Base-by-base conservation (phyloP, 2,113 vertebrate genomes). In the Oreotrochilus melanogaster region DNA sequence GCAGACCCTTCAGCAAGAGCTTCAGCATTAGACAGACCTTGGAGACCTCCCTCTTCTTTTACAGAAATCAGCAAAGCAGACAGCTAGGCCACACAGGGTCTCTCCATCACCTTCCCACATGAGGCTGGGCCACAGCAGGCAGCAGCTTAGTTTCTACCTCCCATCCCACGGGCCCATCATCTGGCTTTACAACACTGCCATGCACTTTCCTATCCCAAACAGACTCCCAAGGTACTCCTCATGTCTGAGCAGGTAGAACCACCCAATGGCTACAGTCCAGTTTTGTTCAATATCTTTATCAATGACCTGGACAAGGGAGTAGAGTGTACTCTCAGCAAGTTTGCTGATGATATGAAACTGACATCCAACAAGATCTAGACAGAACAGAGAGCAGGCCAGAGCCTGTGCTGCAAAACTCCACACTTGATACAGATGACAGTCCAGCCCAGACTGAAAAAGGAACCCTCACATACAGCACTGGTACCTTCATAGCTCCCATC, bases 51-150 rank as follows among this genome's bases (percentile, higher is more conserved):
- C 35, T 65, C 50, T 58, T 18, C 39, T 85, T 42, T 33, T 9
- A 1, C 60, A 81, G 14, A 75, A 42, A 72, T 10, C 23, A 57
- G 15, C 48, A 71, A 48, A 67, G 56, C 18, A 35, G 37, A 23
- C 17, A 67, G 35, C 3, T 21, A 48, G 19, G 47, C 19, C 47
- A 18, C 22, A 18, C 47, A 65, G 16, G 56, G 23, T n/a, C 33
- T 31, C 51, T 71, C 8, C 24, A 31, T 25, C 51, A 58, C 39
- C 62, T 25, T 75, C 47, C 31, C 15, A 14, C 11, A 17, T 42
- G 3, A 31, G 22, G 17, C 0, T 57, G 33, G 7, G 11, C 3
- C 2, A 7, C 39, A 43, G 5, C 3, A 3, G 12, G 25, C 10
- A 72, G 31, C 25, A 69, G 58, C 17, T 31, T 54, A 30, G 5